Evolutionary conservation across 1,140 invertebrate genomes (phyloP).

Genomic region (Neodiprion virginianus): DNA sequence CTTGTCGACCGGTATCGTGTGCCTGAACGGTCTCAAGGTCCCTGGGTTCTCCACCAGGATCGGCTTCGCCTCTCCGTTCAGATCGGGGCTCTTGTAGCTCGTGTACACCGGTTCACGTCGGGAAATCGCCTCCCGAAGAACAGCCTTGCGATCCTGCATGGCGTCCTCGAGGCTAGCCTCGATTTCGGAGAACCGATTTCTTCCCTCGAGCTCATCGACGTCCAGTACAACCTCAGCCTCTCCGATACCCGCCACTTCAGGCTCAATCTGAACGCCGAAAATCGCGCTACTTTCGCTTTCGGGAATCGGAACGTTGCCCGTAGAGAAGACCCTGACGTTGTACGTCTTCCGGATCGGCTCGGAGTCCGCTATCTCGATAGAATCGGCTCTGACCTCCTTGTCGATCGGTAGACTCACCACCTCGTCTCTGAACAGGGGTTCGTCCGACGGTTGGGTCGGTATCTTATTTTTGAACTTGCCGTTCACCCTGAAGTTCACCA

Average conservation of each 20-base stretch:
- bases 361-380: conserved; percentile 48
- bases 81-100: conserved; percentile 70
- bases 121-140: conserved; percentile 21
- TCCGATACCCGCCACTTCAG: conserved; percentile 43
- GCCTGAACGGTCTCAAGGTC: conserved; percentile 58
- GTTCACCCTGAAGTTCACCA: conserved; percentile 47
- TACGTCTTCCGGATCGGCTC: conserved; percentile 45
- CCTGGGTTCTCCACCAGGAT: conserved; percentile 50
- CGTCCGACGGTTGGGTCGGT: conserved; percentile 27
- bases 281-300: not conserved
- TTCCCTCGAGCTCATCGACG: conserved; percentile 45
- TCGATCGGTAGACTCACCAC: not conserved
- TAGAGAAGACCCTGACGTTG: conserved; percentile 41
- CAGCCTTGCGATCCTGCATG: conserved; percentile 27
- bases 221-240: conserved; percentile 53
- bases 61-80: conserved; percentile 49
- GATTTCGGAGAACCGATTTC: conserved; percentile 46
- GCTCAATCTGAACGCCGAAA: not conserved
- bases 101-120: conserved; percentile 66
- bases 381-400: conserved; percentile 23
- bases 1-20: conserved; percentile 74
- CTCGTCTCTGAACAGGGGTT: conserved; percentile 12
- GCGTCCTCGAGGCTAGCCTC: conserved; percentile 20
- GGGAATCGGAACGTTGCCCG: conserved; percentile 10
- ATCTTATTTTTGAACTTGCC: conserved; percentile 53